Conservation (phyloP, 2,888 invertebrate species). For the Perithous albicinctus region DNA sequence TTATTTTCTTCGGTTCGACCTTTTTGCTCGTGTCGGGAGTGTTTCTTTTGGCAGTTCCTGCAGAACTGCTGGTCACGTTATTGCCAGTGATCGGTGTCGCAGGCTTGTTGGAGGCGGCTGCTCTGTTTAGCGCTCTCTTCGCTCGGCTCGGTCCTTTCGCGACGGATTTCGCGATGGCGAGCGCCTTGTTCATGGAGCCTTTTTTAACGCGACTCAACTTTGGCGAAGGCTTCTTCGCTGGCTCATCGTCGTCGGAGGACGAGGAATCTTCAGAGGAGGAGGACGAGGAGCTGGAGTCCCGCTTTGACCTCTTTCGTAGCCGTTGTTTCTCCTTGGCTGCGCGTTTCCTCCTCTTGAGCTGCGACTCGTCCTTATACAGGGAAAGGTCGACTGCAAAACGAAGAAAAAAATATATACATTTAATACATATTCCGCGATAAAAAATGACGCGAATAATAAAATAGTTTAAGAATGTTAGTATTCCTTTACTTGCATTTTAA, state of each 20-base stretch:
- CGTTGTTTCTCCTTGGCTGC: conserved; percentile 83
- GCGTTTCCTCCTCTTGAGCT: conserved; percentile 88
- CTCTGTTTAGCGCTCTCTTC: conserved; percentile 82
- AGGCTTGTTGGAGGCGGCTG: conserved; percentile 62
- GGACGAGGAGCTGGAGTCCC: conserved; percentile 73
- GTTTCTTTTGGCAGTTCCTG: conserved; percentile 61
- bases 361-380: conserved; percentile 93
- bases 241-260: conserved; percentile 73
- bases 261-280: conserved; percentile 77
- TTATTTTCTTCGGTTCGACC: conserved; percentile 77
- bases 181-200: conserved; percentile 75
- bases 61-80: conserved; percentile 66
- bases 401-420: conserved; percentile 41
- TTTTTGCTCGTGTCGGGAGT: conserved; percentile 73
- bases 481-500: too few species aligned
- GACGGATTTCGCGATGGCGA: conserved; percentile 79
- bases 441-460: background rate
- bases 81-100: conserved; percentile 55
- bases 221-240: conserved; percentile 73
- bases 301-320: conserved; percentile 78
- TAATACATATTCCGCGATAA: background rate
- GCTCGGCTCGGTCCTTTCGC: conserved; percentile 82
- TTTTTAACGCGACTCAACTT: conserved; percentile 72
- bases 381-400: conserved; percentile 91
- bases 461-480: too few species aligned